Conservation (phyloP, 64 coral and sea anemone genomes). For the Pachyseris speciosa region DNA sequence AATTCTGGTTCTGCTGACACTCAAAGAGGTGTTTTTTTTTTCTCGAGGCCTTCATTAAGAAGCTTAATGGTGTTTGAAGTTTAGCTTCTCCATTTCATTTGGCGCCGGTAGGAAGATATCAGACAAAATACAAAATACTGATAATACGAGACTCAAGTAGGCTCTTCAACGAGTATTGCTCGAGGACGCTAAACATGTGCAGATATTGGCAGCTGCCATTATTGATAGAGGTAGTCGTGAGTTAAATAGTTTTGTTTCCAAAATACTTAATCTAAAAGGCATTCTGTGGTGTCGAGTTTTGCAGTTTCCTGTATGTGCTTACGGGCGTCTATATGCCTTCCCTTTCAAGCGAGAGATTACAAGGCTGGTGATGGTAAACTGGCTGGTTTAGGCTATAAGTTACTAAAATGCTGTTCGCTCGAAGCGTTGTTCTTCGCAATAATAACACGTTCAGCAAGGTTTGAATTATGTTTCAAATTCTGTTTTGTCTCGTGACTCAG, state of each 20-base stretch:
- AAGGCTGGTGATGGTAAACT: not conserved
- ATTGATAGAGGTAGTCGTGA: conserved; percentile 28
- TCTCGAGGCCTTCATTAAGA: not conserved
- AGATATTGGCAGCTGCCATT: conserved; percentile 29
- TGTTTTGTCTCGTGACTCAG: not conserved
- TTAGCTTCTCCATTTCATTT: not conserved
- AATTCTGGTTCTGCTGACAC: too few species aligned
- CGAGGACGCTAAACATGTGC: conserved; percentile 4
- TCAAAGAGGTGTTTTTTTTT: too few species aligned
- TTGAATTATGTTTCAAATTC: not conserved
- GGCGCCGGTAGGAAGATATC: conserved; percentile 14
- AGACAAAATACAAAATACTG: conserved; percentile 19
- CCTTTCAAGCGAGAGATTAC: not conserved
- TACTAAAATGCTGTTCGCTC: not conserved
- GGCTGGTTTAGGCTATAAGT: not conserved
- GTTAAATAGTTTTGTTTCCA: conserved; percentile 56
- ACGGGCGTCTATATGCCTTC: not conserved
- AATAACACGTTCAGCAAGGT: conserved; percentile 8
- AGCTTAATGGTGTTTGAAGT: not conserved
- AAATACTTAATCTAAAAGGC: conserved; percentile 19
- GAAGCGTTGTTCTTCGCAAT: not conserved
- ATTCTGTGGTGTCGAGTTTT: not conserved
- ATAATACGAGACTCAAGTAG: conserved; percentile 30
- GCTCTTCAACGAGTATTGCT: conserved; percentile 21
- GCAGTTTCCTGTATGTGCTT: not conserved